Conservation (phyloP, 2,113 vertebrate genomes). For the Myotis brandtii region DNA sequence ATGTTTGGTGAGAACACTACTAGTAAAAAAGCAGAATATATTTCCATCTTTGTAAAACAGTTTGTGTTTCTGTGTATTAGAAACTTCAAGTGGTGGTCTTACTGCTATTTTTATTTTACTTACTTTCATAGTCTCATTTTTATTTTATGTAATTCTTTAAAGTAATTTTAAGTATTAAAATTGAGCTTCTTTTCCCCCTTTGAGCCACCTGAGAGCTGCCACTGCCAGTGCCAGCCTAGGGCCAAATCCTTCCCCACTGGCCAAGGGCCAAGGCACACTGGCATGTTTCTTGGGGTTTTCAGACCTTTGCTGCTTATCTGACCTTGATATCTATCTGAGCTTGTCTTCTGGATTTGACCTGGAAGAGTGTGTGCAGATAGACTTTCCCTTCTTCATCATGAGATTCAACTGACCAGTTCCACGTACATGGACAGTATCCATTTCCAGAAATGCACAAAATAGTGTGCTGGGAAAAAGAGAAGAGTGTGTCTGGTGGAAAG, state of each 20-base stretch:
- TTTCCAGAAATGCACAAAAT: background rate
- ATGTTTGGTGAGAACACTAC: background rate
- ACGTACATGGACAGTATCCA: background rate
- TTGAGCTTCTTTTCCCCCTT: background rate
- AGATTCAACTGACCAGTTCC: background rate
- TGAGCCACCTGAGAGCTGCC: background rate
- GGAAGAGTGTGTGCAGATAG: background rate
- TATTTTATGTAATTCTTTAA: background rate
- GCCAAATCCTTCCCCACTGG: background rate
- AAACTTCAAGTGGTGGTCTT: background rate
- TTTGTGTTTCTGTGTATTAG: slow-evolving; percentile 14
- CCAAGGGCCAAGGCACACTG: background rate
- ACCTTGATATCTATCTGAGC: background rate
- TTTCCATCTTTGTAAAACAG: slow-evolving; percentile 18
- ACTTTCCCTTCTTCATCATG: slow-evolving; percentile 1
- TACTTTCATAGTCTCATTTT: slow-evolving; percentile 3
- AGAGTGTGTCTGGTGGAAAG: background rate
- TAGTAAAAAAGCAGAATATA: background rate
- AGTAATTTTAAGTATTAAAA: background rate
- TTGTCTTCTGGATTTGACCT: background rate
- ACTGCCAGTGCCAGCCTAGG: background rate
- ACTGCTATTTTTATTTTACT: background rate
- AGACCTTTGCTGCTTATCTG: background rate
- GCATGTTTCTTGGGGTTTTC: background rate
- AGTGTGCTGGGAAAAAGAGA: background rate